Evolutionary conservation across 1,140 invertebrate species (phyloP).

Genomic region (Eupeodes corollae): DNA sequence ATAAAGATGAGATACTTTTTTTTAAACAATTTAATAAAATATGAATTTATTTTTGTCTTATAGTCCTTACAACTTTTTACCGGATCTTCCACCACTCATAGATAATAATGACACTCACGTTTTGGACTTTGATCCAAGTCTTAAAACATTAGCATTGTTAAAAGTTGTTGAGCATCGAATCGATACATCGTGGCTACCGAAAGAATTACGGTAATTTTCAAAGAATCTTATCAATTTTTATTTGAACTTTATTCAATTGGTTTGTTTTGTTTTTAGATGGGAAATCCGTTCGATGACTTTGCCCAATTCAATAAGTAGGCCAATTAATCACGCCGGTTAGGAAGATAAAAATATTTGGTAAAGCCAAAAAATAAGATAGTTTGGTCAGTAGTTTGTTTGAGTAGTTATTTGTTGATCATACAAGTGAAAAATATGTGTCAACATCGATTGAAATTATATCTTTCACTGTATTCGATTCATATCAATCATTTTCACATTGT

Average conservation of each 20-base stretch:
- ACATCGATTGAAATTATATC: too few relatives aligned
- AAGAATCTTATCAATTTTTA: conserved; percentile 1
- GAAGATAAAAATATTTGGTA: conserved; percentile 1
- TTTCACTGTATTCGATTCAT: too few relatives aligned
- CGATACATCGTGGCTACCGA: conserved; percentile 48
- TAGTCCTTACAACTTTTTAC: background rate
- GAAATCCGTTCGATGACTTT: conserved; percentile 42
- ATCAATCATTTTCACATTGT: too few relatives aligned
- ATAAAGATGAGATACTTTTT: background rate
- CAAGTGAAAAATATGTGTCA: too few relatives aligned
- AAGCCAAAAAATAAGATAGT: background rate
- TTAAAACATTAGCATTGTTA: conserved; percentile 57
- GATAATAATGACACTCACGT: conserved; percentile 70
- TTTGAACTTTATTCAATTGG: background rate
- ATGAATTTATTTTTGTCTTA: background rate
- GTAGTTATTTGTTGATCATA: too few relatives aligned
- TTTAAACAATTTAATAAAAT: too few relatives aligned
- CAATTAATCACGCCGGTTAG: conserved; percentile 33
- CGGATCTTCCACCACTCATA: conserved; percentile 38
- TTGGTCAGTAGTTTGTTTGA: too few relatives aligned
- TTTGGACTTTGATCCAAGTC: conserved; percentile 58
- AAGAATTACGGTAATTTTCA: conserved; percentile 43
- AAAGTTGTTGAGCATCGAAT: conserved; percentile 50
- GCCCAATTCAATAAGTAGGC: conserved; percentile 35
- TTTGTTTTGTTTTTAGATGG: conserved; percentile 28